phyloP scores from a whole-genome alignment of 2,113 vertebrate species.

The Astur gentilis region DNA sequence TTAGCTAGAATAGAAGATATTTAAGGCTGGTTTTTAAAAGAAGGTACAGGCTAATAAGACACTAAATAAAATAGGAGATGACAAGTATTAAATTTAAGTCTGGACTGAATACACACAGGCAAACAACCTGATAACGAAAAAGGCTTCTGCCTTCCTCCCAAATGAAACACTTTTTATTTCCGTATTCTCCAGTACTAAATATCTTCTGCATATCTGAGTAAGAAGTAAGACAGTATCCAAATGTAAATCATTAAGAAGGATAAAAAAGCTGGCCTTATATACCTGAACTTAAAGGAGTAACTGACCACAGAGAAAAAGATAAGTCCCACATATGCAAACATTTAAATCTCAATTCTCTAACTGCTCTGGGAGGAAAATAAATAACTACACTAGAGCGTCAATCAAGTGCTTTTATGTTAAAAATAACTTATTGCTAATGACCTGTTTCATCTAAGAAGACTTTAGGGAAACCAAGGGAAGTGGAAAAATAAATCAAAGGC shows the following conservation, averaged over 20 bases:
- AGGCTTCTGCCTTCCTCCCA: not conserved
- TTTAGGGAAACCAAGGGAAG: not conserved
- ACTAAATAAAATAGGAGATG: not conserved
- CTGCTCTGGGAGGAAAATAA: not conserved
- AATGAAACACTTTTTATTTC: not conserved
- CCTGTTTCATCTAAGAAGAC: not conserved
- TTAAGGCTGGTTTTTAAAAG: not conserved
- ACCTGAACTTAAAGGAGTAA: not conserved
- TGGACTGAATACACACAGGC: not conserved
- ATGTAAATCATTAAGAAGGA: not conserved
- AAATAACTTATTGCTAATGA: not conserved
- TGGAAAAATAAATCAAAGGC: not conserved
- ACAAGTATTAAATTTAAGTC: not conserved
- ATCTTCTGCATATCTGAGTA: not conserved
- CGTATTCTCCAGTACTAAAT: not conserved
- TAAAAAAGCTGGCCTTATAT: not conserved
- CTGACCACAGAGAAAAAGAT: not conserved
- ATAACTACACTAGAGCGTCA: not conserved
- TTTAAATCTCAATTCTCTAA: not conserved
- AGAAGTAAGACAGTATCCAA: not conserved
- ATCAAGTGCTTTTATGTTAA: not conserved
- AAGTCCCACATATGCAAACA: not conserved
- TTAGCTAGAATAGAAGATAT: not conserved
- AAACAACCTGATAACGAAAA: not conserved
- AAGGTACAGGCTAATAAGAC: not conserved